Evolutionary conservation across 2,113 vertebrate species (phyloP).

Genomic region (Pycnonotus jocosus): DNA sequence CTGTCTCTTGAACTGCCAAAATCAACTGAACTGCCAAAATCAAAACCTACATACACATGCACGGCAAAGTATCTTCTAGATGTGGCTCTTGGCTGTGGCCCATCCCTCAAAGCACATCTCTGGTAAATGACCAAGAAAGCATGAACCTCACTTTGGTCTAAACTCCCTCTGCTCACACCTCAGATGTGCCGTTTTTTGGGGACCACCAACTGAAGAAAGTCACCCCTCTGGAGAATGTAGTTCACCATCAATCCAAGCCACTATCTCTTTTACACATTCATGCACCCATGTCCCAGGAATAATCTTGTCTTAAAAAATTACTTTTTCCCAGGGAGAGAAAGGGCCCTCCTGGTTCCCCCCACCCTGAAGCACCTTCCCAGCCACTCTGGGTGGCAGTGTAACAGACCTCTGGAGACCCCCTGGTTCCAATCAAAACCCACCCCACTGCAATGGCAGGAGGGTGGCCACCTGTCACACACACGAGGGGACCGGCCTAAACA

Average conservation of each 20-base stretch:
- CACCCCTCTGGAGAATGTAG: fast-evolving
- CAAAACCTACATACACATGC: not conserved
- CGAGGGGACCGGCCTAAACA: fast-evolving
- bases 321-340: not conserved
- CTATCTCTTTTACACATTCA: not conserved
- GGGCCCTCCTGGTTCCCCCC: fast-evolving
- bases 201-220: not conserved
- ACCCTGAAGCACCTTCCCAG: not conserved
- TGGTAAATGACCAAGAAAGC: not conserved
- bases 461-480: fast-evolving
- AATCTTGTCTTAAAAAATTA: fast-evolving
- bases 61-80: not conserved
- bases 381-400: not conserved
- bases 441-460: not conserved
- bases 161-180: not conserved
- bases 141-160: not conserved
- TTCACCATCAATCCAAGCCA: not conserved
- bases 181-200: not conserved
- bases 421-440: not conserved
- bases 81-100: not conserved
- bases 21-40: not conserved
- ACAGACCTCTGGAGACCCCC: not conserved
- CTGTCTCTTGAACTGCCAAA: not conserved
- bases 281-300: fast-evolving
- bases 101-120: not conserved